A percentile compares a stretch with the other conserved stretches of the same genome.
Conservation (phyloP, 1,140 invertebrate species). For the Cyphomyrmex costatus region DNA sequence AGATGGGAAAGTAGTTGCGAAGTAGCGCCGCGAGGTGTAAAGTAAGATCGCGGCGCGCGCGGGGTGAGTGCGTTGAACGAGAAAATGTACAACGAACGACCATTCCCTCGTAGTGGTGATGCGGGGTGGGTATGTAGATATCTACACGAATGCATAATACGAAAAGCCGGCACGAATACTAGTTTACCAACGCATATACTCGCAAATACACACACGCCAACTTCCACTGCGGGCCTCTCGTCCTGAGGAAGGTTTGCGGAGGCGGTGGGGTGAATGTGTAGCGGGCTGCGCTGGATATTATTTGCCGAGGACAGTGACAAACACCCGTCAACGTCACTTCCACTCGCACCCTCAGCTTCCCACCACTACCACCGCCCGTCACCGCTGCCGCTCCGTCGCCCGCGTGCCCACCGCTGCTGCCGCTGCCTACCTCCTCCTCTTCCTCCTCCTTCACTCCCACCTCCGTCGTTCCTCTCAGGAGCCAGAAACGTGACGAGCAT, state of each 20-base stretch:
- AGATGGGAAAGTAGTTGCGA: slow-evolving; percentile 54
- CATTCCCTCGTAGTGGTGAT: slow-evolving; percentile 67
- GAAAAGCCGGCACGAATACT: slow-evolving; percentile 50
- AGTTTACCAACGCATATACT: neutral
- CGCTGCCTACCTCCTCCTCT: slow-evolving; percentile 29
- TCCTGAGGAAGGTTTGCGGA: slow-evolving; percentile 63
- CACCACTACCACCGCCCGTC: slow-evolving; percentile 53
- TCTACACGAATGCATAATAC: slow-evolving; percentile 47
- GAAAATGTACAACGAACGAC: slow-evolving; percentile 75
- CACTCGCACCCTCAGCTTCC: slow-evolving; percentile 76
- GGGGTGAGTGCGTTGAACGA: slow-evolving; percentile 68
- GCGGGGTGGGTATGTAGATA: slow-evolving; percentile 52
- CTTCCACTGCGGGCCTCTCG: slow-evolving; percentile 61
- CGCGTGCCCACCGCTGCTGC: slow-evolving; percentile 30
- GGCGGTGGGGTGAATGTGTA: slow-evolving; percentile 68
- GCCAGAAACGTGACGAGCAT: slow-evolving; percentile 82
- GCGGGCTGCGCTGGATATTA: slow-evolving; percentile 83
- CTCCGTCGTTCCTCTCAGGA: slow-evolving; percentile 65
- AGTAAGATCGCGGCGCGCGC: slow-evolving; percentile 40
- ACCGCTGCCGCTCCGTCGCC: slow-evolving; percentile 57
- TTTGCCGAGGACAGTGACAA: slow-evolving; percentile 86
- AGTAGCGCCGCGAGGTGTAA: slow-evolving; percentile 34
- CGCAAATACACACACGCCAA: neutral
- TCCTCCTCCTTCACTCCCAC: slow-evolving; percentile 23
- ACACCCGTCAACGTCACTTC: slow-evolving; percentile 85